Evolutionary conservation across 2,888 invertebrate species (phyloP), one percentile per base, ranked within the genome.

Genomic region (Nycteola revayana): DNA sequence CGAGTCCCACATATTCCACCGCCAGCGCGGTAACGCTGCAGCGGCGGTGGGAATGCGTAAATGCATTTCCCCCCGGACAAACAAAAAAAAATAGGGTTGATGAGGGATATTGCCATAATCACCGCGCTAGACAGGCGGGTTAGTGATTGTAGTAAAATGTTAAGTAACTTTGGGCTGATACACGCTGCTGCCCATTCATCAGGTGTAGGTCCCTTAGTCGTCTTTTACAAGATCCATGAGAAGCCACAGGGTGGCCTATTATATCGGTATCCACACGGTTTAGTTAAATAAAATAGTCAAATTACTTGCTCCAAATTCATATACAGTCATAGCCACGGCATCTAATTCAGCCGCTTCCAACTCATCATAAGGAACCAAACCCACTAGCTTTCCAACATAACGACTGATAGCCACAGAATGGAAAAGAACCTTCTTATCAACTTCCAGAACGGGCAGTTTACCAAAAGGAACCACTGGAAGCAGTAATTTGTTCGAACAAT

Each of bases 331-430:
- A 3, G 68, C 70, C 5, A 66, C 36, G 7, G 67, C 64, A 32
- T 86, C 85, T 24, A 84, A 69, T 39, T 78, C 70, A 25, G 76
- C 52, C 7, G 70, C 67, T 36, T 80, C 78, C 10, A 66, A 40
- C 7, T 80, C 78, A 28, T 82, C 62, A 5, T 57, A 34, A 3
- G 82, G 73, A 31, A 78, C 59, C 3, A 86, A 60, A 21, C 77
- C 70, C 24, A 74, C 72, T 44, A 75, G 60, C 40, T 75, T 80
- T 3, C 75, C 88, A 4, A 90, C 35, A 44, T 74, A 85, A 25
- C 84, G 78, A 36, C 71, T 60, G 45, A 90, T 88, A 2, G 86
- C 77, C 37, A 74, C 71, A 1, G 83, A 79, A 42, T 89, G 85
- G 42, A 73, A 66, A 21, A 80, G 71, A 1, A 63, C 51, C 46